phyloP scores from a whole-genome alignment of 2,113 vertebrate species.

The Phaethon lepturus region DNA sequence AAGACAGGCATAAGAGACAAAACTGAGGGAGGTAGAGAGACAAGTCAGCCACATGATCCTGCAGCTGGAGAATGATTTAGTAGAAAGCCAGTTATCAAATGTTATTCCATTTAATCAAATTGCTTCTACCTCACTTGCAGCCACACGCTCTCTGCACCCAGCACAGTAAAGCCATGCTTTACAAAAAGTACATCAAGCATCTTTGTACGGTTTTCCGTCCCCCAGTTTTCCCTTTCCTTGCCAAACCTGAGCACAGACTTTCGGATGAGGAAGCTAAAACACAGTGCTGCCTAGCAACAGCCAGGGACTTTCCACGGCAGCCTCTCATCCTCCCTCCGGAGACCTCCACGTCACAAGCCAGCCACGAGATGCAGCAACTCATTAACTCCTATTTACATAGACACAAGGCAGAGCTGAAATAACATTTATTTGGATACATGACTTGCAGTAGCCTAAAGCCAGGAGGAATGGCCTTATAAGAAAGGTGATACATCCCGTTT shows the following conservation, averaged over 20 bases:
- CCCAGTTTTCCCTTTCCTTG: background rate
- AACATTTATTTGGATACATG: background rate
- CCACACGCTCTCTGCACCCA: background rate
- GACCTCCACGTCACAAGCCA: background rate
- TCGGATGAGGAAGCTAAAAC: background rate
- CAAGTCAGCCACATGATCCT: background rate
- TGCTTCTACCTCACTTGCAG: background rate
- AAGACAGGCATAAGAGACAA: background rate
- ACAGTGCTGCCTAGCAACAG: constrained; percentile 39
- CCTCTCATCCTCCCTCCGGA: constrained; percentile 48
- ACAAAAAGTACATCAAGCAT: background rate
- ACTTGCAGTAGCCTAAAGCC: background rate
- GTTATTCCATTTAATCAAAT: background rate
- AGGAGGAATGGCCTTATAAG: background rate
- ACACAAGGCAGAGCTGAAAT: background rate
- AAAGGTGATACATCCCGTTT: background rate
- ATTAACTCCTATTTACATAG: constrained; percentile 30
- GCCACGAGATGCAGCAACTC: background rate
- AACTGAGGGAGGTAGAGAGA: background rate
- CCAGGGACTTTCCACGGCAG: constrained; percentile 21
- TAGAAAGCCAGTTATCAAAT: background rate
- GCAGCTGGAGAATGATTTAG: background rate
- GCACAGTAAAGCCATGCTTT: background rate
- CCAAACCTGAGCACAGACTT: background rate
- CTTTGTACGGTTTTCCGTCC: constrained; percentile 1